Percentiles rank a stretch among this genome's conserved stretches.
These are phyloP conservation scores for Oreochromis spilurus DNA, from an alignment of 2,113 vertebrate genomes.

Conservation along the genomic window DNA sequence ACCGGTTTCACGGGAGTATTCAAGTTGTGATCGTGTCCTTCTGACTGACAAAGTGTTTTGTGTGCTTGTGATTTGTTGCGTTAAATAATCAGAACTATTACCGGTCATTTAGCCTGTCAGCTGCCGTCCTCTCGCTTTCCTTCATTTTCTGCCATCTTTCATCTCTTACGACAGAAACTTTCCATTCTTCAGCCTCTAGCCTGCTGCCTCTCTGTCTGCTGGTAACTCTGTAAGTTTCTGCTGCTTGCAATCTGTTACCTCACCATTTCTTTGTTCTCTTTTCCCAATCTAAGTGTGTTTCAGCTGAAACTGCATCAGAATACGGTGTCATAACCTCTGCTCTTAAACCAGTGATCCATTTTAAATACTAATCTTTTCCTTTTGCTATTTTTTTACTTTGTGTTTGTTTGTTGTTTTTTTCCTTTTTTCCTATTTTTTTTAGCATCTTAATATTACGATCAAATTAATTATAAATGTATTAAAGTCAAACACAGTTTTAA, in stretches of 20 bases:
- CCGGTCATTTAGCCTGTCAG: background rate
- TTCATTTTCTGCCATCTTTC: conserved; percentile 7
- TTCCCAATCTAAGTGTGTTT: background rate
- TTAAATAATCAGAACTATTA: background rate
- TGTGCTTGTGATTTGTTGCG: background rate
- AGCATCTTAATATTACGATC: background rate
- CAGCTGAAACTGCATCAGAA: background rate
- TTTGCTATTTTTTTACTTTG: background rate
- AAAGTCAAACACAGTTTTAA: background rate
- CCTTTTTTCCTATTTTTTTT: background rate
- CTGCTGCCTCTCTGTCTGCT: conserved; percentile 47
- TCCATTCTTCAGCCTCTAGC: conserved; percentile 36
- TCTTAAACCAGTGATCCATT: background rate
- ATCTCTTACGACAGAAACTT: conserved; percentile 49
- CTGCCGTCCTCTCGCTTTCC: background rate
- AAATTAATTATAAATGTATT: background rate
- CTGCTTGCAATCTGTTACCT: background rate
- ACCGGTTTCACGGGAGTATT: background rate
- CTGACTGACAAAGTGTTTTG: background rate
- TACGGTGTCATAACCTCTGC: background rate
- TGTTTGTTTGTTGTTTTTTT: background rate
- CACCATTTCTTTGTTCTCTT: background rate
- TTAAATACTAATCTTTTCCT: background rate
- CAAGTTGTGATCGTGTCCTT: background rate
- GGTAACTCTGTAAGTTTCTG: conserved; percentile 51